phyloP scores from a whole-genome alignment of 2,888 invertebrate species.

The Scaptomyza parva region DNA sequence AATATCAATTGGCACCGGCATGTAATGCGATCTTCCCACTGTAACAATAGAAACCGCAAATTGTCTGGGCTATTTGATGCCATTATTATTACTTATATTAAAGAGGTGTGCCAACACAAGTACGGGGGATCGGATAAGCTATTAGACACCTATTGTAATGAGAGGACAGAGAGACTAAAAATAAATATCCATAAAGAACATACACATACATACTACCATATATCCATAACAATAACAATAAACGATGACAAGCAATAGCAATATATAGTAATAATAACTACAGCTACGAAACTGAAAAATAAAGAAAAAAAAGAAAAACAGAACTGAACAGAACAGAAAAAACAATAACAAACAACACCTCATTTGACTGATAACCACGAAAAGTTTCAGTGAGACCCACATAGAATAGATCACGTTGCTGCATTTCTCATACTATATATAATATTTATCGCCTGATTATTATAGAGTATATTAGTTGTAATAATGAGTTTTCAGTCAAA shows the following conservation, averaged over 20 bases:
- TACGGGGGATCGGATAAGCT: constrained; percentile 1
- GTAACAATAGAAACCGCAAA: constrained; percentile 21
- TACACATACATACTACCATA: too few species aligned
- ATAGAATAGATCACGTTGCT: constrained; percentile 75
- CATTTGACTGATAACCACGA: constrained; percentile 64
- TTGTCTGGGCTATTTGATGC: neutral
- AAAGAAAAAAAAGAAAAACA: neutral
- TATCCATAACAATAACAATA: constrained; percentile 43
- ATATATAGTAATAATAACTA: constrained; percentile 17
- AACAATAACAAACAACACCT: constrained; percentile 41
- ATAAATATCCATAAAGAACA: constrained; percentile 26
- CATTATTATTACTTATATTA: neutral
- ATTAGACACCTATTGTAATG: constrained; percentile 42
- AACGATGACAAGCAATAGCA: constrained; percentile 45
- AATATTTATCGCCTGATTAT: neutral
- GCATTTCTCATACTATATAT: constrained; percentile 59
- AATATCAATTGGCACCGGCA: constrained; percentile 13
- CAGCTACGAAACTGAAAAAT: too few species aligned
- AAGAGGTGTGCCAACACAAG: neutral
- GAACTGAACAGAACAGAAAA: neutral
- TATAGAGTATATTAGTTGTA: constrained; percentile 13
- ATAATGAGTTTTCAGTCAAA: neutral
- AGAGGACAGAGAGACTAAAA: constrained; percentile 19
- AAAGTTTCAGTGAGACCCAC: constrained; percentile 48
- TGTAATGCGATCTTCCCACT: constrained; percentile 24